Evolutionary conservation across 1,140 invertebrate genomes (phyloP), one percentile per base, ranked within the genome.

Genomic region (Leptestheria dahalacensis): DNA sequence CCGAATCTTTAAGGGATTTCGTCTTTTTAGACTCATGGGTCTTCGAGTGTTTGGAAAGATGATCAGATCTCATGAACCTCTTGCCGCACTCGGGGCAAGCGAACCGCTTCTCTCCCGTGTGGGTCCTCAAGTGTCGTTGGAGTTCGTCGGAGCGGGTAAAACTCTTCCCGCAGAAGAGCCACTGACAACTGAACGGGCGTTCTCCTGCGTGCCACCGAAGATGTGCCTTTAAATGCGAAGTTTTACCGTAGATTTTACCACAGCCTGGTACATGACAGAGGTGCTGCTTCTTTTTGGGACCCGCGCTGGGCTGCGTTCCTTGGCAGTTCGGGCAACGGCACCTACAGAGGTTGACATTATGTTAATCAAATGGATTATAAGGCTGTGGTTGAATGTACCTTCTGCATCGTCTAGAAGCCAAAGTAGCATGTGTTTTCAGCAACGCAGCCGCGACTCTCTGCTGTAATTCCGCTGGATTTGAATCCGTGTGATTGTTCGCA

Each of bases 141-240:
- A 97, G 74, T 73, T 99, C 95, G 71, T 98, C 95, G 0, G 91
- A 95, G 50, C 95, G 78, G 0, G 94, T 97, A 69, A 99, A 99
- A 67, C 93, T 78, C 67, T 76, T 76, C 11, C 74, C 75, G 68
- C 75, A 76, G 64, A 75, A 77, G 33, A 75, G 66, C 75, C 75
- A 76, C 64, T 71, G 72, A 65, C 75, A 76, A 26, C 78, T 77
- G 70, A 82, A 83, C 15, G 81, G 81, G 54, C 80, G 72, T 66
- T 82, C 80, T 20, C 79, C 79, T 9, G 75, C 78, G 67, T 79
- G 78, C 78, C 77, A 80, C 29, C 79, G 72, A n/a, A 83, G 70
- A 73, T 83, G 82, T n/a, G 82, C 82, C 68, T 82, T 80, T 54
- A 83, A 67, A 71, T 83, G 82, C 2, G 81, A 83, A 23, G 82